Evolutionary conservation across 2,888 invertebrate species (phyloP).

Genomic region (Trissolcus japonicus): DNA sequence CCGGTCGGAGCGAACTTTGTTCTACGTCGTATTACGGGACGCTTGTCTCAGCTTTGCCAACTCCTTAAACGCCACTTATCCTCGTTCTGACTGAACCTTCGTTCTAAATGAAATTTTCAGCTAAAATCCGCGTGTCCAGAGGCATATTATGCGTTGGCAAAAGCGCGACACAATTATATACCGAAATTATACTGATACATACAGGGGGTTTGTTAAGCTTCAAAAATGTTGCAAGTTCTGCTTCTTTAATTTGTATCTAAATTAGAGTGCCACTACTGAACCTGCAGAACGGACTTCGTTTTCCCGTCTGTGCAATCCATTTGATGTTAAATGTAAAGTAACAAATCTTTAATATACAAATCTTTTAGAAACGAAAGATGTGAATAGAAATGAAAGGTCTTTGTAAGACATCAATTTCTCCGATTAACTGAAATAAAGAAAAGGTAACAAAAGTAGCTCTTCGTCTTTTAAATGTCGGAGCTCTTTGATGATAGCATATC

Average conservation of each 20-base stretch:
- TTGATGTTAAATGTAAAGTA: too few species aligned
- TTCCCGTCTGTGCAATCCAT: too few species aligned
- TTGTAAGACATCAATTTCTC: too few species aligned
- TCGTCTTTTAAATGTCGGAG: neutral
- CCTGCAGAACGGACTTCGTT: neutral
- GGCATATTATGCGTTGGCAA: constrained; percentile 44
- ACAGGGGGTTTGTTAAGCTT: too few species aligned
- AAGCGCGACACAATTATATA: constrained; percentile 50
- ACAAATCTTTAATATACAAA: too few species aligned
- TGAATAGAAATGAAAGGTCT: too few species aligned
- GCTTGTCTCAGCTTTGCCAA: constrained; percentile 54
- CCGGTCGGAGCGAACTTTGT: constrained; percentile 63
- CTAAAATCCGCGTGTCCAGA: constrained; percentile 48
- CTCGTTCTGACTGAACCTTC: constrained; percentile 41
- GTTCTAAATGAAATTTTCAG: constrained; percentile 54
- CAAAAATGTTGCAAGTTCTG: neutral
- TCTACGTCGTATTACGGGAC: constrained; percentile 46
- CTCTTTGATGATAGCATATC: constrained; percentile 38
- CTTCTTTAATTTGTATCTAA: neutral
- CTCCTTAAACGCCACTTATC: constrained; percentile 55
- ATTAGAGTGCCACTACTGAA: neutral
- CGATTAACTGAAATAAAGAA: neutral
- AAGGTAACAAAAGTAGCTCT: neutral
- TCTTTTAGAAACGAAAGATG: too few species aligned
- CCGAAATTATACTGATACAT: constrained; percentile 47